Evolutionary conservation across 2,888 invertebrate genomes (phyloP).

Genomic region (Andrena bucephala): DNA sequence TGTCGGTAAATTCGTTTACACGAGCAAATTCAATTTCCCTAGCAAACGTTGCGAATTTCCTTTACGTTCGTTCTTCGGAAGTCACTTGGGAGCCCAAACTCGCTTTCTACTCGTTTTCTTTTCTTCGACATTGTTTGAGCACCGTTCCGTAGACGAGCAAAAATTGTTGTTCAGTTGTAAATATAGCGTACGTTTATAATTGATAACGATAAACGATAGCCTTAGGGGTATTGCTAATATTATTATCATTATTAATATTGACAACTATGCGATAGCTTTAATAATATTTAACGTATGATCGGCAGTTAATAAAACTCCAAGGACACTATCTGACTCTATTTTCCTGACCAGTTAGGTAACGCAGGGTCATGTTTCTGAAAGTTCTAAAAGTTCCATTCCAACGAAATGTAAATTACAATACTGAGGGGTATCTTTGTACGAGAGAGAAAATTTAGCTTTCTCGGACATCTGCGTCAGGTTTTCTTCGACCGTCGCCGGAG

Average conservation of each 20-base stretch:
- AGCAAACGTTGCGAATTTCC: conserved; percentile 39
- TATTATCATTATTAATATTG: conserved; percentile 77
- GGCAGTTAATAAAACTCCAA: conserved; percentile 70
- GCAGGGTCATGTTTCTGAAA: conserved; percentile 57
- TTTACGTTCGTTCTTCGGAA: conserved; percentile 45
- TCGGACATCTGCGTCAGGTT: background rate
- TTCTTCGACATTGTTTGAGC: conserved; percentile 55
- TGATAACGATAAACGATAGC: conserved; percentile 74
- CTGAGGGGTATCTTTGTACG: conserved; percentile 51
- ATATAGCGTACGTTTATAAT: conserved; percentile 81
- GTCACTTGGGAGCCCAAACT: conserved; percentile 48
- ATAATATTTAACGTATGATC: conserved; percentile 77
- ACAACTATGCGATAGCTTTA: conserved; percentile 82
- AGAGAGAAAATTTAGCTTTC: conserved; percentile 9
- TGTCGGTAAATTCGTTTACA: conserved; percentile 39
- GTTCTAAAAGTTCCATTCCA: conserved; percentile 48
- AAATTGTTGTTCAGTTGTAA: conserved; percentile 83
- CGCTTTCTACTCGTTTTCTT: conserved; percentile 59
- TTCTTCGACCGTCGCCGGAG: background rate
- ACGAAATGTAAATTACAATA: conserved; percentile 39
- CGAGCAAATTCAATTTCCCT: conserved; percentile 9
- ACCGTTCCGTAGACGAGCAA: conserved; percentile 68
- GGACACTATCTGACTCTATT: conserved; percentile 59
- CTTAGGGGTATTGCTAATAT: conserved; percentile 79
- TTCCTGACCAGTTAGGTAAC: conserved; percentile 62